A percentile compares a stretch with the other conserved stretches of the same genome.
phyloP scores from a whole-genome alignment of 2,888 invertebrate species.

The Pseudococcus jackbeardsleyi region DNA sequence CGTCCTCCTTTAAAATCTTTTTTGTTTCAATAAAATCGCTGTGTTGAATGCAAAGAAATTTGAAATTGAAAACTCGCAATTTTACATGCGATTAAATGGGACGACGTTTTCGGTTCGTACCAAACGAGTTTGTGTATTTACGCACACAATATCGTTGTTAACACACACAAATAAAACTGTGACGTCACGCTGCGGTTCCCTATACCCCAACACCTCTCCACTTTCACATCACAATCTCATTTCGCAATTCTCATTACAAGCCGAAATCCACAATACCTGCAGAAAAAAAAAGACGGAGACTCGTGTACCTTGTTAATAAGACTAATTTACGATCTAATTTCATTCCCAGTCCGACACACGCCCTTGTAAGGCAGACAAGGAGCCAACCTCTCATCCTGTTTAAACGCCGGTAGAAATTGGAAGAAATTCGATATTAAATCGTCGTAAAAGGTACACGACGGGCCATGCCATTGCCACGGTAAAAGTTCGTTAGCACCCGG shows the following conservation, averaged over 20 bases:
- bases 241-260: background rate
- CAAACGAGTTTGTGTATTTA: no score
- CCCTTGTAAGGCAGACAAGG: background rate
- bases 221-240: background rate
- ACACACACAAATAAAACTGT: no score
- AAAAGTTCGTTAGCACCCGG: slow-evolving; percentile 38
- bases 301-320: background rate
- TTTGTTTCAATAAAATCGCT: no score
- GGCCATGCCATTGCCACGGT: background rate
- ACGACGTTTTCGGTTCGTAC: no score
- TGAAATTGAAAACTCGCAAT: no score
- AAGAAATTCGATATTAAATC: slow-evolving; percentile 50
- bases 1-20: no score
- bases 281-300: background rate
- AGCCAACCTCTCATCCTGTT: background rate
- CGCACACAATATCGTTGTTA: no score
- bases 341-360: background rate
- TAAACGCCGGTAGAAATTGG: slow-evolving; percentile 6
- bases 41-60: no score
- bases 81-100: no score
- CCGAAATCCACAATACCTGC: background rate
- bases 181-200: no score
- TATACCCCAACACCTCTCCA: background rate
- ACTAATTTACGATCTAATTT: slow-evolving; percentile 45
- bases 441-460: background rate